A percentile compares a stretch with the other conserved stretches of the same genome.
Evolutionary conservation across 2,888 invertebrate species (phyloP).

Genomic region (Nemapogon koenigi): DNA sequence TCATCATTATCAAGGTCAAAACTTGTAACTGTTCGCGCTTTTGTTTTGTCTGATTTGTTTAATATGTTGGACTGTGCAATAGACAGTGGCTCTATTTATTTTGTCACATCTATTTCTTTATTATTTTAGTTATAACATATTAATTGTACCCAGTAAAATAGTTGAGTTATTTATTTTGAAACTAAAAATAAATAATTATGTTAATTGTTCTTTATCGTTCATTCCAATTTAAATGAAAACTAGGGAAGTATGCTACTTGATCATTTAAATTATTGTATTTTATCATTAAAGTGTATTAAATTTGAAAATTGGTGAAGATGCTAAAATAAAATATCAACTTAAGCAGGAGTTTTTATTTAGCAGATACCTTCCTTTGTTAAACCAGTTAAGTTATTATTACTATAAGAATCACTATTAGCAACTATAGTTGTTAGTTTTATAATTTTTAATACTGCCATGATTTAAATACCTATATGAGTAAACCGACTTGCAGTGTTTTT

Average conservation of each 20-base stretch:
- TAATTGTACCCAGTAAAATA: conserved; percentile 20
- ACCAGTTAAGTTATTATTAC: too few relatives aligned
- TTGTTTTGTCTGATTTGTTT: conserved; percentile 20
- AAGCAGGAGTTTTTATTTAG: conserved; percentile 27
- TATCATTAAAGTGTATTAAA: conserved; percentile 59
- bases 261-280: conserved; percentile 64
- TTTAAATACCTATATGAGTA: too few relatives aligned
- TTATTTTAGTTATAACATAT: conserved; percentile 10
- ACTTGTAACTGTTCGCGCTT: neutral
- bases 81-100: conserved; percentile 44
- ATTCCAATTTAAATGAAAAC: conserved; percentile 63
- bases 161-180: conserved; percentile 58
- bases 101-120: conserved; percentile 27
- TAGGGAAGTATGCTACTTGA: conserved; percentile 55
- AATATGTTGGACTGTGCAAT: conserved; percentile 41
- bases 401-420: too few relatives aligned
- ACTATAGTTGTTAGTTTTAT: too few relatives aligned
- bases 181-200: conserved; percentile 54
- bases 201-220: conserved; percentile 63
- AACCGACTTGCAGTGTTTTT: too few relatives aligned
- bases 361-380: too few relatives aligned
- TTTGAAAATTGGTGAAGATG: conserved; percentile 61
- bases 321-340: conserved; percentile 62
- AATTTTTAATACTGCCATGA: too few relatives aligned
- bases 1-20: conserved; percentile 12